These are phyloP conservation scores for Hippopotamyrus pictus DNA, from an alignment of 2,797 vertebrate species.

Conservation along the genomic window DNA sequence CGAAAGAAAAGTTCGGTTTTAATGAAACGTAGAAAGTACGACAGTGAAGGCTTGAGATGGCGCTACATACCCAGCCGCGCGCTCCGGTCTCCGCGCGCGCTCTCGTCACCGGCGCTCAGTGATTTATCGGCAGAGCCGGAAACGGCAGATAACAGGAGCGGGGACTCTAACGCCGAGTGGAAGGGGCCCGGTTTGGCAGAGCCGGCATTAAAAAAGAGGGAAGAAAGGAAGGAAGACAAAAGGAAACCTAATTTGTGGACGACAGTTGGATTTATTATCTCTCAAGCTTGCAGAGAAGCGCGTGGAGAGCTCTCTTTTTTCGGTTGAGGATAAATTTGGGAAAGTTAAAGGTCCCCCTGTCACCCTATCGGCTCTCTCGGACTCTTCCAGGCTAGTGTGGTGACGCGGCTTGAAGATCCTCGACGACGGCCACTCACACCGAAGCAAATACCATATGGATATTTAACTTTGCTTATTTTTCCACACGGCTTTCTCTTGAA, in stretches of 20 bases:
- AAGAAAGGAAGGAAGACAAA: slow-evolving; percentile 3
- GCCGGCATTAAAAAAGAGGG: slow-evolving; percentile 16
- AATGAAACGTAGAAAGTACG: background rate
- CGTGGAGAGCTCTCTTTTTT: background rate
- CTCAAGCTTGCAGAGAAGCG: background rate
- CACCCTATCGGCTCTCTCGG: slow-evolving; percentile 45
- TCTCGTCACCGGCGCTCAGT: slow-evolving; percentile 21
- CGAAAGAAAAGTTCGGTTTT: background rate
- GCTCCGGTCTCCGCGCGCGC: background rate
- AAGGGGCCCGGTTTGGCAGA: slow-evolving; percentile 19
- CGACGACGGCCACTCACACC: slow-evolving; percentile 22
- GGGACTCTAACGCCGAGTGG: background rate
- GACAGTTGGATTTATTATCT: background rate
- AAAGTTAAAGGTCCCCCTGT: slow-evolving; percentile 16
- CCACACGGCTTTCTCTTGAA: background rate
- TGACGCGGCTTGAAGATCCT: slow-evolving; percentile 56
- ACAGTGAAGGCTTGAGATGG: background rate
- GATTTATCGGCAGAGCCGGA: slow-evolving; percentile 41
- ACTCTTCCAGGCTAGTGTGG: slow-evolving; percentile 46
- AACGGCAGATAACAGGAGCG: slow-evolving; percentile 34
- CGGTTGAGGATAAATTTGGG: background rate
- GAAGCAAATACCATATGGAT: background rate
- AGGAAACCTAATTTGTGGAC: background rate
- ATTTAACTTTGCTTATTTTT: slow-evolving; percentile 33
- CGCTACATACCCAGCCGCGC: slow-evolving; percentile 19